A percentile compares a stretch with the other conserved stretches of the same genome.
phyloP scores from a whole-genome alignment of 2,113 vertebrate species.

The Hippolais icterina region DNA sequence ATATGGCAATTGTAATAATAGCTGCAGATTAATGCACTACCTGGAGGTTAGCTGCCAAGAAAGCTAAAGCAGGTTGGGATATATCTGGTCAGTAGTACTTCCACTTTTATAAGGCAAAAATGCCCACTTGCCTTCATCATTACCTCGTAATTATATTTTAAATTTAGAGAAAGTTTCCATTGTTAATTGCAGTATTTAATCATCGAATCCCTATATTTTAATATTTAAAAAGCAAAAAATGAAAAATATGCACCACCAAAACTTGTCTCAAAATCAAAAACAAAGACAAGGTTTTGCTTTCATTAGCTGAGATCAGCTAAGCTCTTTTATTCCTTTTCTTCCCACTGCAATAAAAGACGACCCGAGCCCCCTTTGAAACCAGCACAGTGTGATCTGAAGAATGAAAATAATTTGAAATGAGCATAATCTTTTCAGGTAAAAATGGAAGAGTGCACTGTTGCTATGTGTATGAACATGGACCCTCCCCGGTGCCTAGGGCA shows the following conservation, averaged over 20 bases:
- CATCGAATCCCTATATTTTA: background rate
- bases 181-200: background rate
- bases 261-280: background rate
- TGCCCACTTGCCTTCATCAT: background rate
- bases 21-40: slow-evolving; percentile 37
- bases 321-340: slow-evolving; percentile 13
- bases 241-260: background rate
- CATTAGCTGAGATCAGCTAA: slow-evolving; percentile 1
- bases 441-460: background rate
- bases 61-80: background rate
- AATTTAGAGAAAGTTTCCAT: background rate
- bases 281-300: background rate
- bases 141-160: slow-evolving; percentile 22
- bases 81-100: background rate
- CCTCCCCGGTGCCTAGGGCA: slow-evolving; percentile 12
- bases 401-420: slow-evolving; percentile 38
- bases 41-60: slow-evolving; percentile 29
- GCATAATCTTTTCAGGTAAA: slow-evolving; percentile 10
- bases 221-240: background rate
- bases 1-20: slow-evolving; percentile 42
- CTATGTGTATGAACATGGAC: background rate
- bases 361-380: background rate
- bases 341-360: background rate
- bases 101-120: background rate
- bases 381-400: slow-evolving; percentile 29